Evolutionary conservation across 2,888 invertebrate species (phyloP).

Genomic region (Mycalesis mineus): DNA sequence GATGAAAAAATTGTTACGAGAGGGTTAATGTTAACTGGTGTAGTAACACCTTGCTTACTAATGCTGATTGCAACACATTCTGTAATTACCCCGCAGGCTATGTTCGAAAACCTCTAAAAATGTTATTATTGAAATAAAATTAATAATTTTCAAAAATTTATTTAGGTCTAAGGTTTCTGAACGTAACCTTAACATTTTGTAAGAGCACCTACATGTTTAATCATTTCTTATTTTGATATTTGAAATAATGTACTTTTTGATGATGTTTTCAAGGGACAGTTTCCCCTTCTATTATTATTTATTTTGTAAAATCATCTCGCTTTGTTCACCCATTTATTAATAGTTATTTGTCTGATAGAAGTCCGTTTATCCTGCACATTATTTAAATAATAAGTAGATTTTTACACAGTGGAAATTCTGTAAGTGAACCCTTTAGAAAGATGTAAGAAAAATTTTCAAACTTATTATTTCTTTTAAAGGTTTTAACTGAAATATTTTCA

Average conservation of each 20-base stretch:
- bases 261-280: not conserved
- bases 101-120: constrained; percentile 69
- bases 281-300: constrained; percentile 22
- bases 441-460: too few relatives aligned
- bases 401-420: not conserved
- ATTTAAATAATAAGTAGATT: not conserved
- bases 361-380: not conserved
- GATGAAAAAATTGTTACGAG: too few relatives aligned
- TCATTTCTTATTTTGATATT: constrained; percentile 26
- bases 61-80: not conserved
- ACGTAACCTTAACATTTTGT: constrained; percentile 60
- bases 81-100: constrained; percentile 46
- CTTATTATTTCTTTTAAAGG: too few relatives aligned
- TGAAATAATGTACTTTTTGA: too few relatives aligned
- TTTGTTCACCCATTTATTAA: not conserved
- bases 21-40: too few relatives aligned
- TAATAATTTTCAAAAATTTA: constrained; percentile 37
- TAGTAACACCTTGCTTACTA: too few relatives aligned
- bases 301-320: not conserved
- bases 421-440: not conserved
- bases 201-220: constrained; percentile 23
- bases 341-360: not conserved
- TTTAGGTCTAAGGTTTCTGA: constrained; percentile 64
- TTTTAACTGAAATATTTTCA: too few relatives aligned
- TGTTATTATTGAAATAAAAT: constrained; percentile 13